These are phyloP conservation scores for Monopterus albus DNA, from an alignment of 2,113 vertebrate genomes.

Conservation along the genomic window DNA sequence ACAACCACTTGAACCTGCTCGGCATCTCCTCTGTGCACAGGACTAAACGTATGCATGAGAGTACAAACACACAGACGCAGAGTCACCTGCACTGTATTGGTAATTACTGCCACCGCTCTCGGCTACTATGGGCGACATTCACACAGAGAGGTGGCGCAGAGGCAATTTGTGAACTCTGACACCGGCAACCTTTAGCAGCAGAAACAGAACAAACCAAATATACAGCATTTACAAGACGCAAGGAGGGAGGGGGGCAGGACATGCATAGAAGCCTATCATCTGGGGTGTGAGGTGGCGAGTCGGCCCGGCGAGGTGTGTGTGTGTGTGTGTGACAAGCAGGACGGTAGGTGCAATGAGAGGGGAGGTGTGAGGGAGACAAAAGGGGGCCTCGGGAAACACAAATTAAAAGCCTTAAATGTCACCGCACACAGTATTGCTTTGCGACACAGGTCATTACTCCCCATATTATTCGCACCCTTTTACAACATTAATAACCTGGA, in stretches of 20 bases:
- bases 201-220: conserved; percentile 80
- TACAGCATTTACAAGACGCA: conserved; percentile 84
- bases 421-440: conserved; percentile 96
- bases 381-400: conserved; percentile 85
- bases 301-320: not conserved
- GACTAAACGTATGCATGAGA: conserved; percentile 34
- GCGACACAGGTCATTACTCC: conserved; percentile 99
- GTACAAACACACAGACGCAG: conserved; percentile 30
- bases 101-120: conserved; percentile 84
- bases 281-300: conserved; percentile 1
- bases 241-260: conserved; percentile 45
- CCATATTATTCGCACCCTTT: conserved; percentile 92
- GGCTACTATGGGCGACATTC: conserved; percentile 82
- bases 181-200: conserved; percentile 93
- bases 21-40: not conserved
- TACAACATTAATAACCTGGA: conserved; percentile 97
- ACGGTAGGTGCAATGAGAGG: conserved; percentile 57
- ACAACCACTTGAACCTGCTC: not conserved
- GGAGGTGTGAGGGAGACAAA: conserved; percentile 59
- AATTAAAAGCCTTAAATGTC: conserved; percentile 99
- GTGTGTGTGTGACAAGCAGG: conserved; percentile 54
- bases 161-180: conserved; percentile 99
- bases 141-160: conserved; percentile 80
- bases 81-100: conserved; percentile 10
- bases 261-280: conserved; percentile 84